These are phyloP conservation scores for Calliopum simillimum DNA, from an alignment of 2,888 invertebrate species.

Conservation along the genomic window DNA sequence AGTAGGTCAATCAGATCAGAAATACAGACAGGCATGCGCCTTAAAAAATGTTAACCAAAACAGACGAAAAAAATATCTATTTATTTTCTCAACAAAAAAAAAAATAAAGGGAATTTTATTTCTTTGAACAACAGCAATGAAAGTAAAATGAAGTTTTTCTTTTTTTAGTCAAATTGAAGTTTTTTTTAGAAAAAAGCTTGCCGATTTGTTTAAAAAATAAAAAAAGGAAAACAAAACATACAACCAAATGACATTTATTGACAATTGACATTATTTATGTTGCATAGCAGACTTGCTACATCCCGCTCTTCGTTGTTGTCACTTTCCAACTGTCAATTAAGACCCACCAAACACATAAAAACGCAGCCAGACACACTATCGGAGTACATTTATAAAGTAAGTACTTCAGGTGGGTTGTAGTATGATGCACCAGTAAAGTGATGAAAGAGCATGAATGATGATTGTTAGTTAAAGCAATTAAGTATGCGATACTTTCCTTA, in stretches of 20 bases:
- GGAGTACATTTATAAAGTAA: not conserved
- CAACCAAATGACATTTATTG: constrained; percentile 11
- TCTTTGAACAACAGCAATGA: too few species aligned
- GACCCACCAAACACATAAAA: constrained; percentile 6
- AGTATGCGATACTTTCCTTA: too few species aligned
- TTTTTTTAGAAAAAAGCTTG: too few species aligned
- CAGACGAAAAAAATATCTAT: too few species aligned
- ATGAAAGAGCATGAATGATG: not conserved
- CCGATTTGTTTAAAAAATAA: not conserved
- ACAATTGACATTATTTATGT: constrained; percentile 15
- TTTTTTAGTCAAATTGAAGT: too few species aligned
- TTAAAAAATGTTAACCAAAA: too few species aligned
- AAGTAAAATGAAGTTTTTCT: too few species aligned
- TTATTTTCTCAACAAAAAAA: too few species aligned
- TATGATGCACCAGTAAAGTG: not conserved
- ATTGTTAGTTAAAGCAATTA: not conserved
- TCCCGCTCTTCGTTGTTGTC: constrained; percentile 8
- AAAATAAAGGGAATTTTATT: too few species aligned
- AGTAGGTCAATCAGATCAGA: too few species aligned
- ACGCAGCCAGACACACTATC: constrained; percentile 1
- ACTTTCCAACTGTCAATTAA: constrained; percentile 29
- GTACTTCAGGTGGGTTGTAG: not conserved
- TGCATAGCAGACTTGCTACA: not conserved
- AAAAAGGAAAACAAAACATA: not conserved
- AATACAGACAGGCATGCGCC: too few species aligned